Evolutionary conservation across 2,113 vertebrate genomes (phyloP).

Genomic region (Bubo blakistoni): DNA sequence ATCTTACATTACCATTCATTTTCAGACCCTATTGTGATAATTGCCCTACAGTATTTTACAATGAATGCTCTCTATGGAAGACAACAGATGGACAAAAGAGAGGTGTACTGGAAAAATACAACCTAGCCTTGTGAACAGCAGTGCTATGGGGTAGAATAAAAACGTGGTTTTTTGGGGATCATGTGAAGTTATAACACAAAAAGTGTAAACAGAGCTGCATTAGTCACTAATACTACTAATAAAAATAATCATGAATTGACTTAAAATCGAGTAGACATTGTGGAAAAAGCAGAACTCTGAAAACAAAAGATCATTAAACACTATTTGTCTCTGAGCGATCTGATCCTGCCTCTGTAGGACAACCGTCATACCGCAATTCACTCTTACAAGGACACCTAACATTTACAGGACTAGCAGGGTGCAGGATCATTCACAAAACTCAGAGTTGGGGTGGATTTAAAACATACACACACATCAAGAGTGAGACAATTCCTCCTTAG

Average conservation of each 20-base stretch:
- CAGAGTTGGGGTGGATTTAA: not conserved
- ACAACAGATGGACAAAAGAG: not conserved
- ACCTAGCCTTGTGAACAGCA: not conserved
- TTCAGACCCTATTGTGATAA: not conserved
- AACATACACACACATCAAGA: accelerated
- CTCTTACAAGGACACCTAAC: not conserved
- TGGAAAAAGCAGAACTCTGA: not conserved
- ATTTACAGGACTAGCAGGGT: not conserved
- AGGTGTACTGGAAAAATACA: not conserved
- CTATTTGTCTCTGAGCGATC: not conserved
- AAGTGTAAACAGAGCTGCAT: not conserved
- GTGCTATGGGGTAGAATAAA: not conserved
- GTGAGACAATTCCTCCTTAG: not conserved
- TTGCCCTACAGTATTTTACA: not conserved
- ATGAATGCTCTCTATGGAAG: not conserved
- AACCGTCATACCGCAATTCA: accelerated
- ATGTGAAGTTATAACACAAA: not conserved
- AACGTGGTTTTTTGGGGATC: not conserved
- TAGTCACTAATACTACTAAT: not conserved
- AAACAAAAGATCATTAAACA: not conserved
- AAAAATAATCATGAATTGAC: not conserved
- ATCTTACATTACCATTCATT: not conserved
- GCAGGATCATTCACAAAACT: not conserved
- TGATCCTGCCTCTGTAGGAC: not conserved
- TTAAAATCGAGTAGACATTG: not conserved